Percentiles rank a stretch among this genome's conserved stretches.
phyloP scores from a whole-genome alignment of 2,797 vertebrate genomes.

The Anguilla marmorata region DNA sequence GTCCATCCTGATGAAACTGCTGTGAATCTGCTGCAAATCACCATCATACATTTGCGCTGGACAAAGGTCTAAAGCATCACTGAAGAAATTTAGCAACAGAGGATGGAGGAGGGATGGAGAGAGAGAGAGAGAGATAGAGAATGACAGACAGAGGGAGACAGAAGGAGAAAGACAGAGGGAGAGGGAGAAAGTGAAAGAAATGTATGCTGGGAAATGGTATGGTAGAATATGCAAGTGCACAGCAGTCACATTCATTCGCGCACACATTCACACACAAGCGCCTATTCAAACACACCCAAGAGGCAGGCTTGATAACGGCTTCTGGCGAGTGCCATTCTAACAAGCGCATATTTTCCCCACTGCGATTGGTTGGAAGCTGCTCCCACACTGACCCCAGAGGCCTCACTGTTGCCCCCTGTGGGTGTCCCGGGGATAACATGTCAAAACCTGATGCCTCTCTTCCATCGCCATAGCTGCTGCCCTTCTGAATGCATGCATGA shows the following conservation, averaged over 20 bases:
- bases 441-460: not conserved
- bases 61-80: not conserved
- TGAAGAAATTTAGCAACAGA: not conserved
- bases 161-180: not conserved
- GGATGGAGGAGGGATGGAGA: not conserved
- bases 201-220: not conserved
- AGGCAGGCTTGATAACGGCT: slow-evolving; percentile 7
- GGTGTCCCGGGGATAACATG: not conserved
- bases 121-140: not conserved
- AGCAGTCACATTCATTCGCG: not conserved
- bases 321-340: not conserved
- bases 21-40: not conserved
- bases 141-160: not conserved
- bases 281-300: slow-evolving; percentile 33
- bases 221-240: not conserved
- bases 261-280: slow-evolving; percentile 27
- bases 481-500: not conserved
- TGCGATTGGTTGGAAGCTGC: not conserved
- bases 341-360: slow-evolving; percentile 17
- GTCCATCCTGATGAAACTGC: not conserved
- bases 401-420: not conserved
- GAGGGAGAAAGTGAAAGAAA: not conserved
- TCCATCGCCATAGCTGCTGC: not conserved
- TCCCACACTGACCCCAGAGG: not conserved
- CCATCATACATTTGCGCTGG: not conserved